A percentile compares a stretch with the other conserved stretches of the same genome.
phyloP scores from a whole-genome alignment of 2,797 vertebrate species.

The Phoeniculus purpureus region DNA sequence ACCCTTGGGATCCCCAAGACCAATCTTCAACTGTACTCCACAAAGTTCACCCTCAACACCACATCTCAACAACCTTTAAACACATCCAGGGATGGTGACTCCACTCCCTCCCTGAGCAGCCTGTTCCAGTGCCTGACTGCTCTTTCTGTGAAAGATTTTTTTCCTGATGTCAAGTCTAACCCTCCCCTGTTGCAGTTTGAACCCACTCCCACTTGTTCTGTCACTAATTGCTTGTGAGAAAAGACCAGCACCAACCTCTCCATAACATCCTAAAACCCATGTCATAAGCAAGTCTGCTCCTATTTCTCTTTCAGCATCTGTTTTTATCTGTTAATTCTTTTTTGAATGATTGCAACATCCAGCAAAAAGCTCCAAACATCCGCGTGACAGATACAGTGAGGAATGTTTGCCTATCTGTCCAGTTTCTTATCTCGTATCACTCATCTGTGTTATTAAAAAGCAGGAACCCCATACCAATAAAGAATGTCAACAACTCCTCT shows the following conservation, averaged over 20 bases:
- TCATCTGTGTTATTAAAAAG: not conserved
- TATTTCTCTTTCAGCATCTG: constrained; percentile 33
- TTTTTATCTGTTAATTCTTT: not conserved
- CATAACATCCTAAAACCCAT: not conserved
- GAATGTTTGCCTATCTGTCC: constrained; percentile 27
- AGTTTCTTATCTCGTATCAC: not conserved
- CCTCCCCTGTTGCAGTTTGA: too few species aligned
- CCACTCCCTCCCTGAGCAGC: too few species aligned
- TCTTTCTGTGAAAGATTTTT: too few species aligned
- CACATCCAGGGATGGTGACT: too few species aligned
- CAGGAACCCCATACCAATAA: not conserved
- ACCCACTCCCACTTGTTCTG: too few species aligned
- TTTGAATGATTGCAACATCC: constrained; percentile 23
- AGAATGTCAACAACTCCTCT: not conserved
- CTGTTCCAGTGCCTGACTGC: too few species aligned
- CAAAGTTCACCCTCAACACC: too few species aligned
- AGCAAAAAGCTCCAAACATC: constrained; percentile 35
- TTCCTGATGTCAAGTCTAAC: too few species aligned
- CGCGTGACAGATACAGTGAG: constrained; percentile 1
- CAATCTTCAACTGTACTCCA: too few species aligned
- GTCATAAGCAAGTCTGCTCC: not conserved
- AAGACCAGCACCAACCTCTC: too few species aligned
- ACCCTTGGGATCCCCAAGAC: too few species aligned
- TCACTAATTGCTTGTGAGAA: not conserved
- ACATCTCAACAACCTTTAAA: too few species aligned